These are phyloP conservation scores for Chloropsis cyanopogon DNA, from an alignment of 2,113 vertebrate genomes.

Conservation along the genomic window DNA sequence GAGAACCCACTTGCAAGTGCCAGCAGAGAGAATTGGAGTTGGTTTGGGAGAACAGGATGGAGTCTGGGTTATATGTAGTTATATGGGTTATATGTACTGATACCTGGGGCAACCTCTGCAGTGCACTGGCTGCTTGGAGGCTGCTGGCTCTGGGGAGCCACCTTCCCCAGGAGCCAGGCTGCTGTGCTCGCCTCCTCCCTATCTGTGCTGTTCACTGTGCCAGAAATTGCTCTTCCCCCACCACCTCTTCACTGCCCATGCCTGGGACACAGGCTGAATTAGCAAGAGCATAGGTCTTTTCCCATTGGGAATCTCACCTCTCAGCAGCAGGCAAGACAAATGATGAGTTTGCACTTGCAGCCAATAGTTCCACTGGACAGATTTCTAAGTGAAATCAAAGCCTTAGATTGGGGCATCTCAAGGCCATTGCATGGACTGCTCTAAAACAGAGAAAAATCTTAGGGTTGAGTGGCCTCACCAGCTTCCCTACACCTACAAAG, in stretches of 20 bases:
- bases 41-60: not conserved
- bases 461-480: fast-evolving
- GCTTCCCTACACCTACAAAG: not conserved
- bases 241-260: not conserved
- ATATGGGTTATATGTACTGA: not conserved
- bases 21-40: not conserved
- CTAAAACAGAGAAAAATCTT: not conserved
- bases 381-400: not conserved
- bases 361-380: not conserved
- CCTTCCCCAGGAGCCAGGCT: not conserved
- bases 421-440: not conserved
- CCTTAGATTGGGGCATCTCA: not conserved
- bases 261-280: not conserved
- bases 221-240: not conserved
- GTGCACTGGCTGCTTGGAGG: not conserved
- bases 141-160: not conserved
- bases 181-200: fast-evolving
- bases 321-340: not conserved
- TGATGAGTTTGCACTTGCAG: not conserved
- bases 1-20: not conserved
- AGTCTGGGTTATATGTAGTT: not conserved
- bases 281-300: not conserved
- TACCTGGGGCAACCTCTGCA: not conserved
- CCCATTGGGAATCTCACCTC: not conserved
- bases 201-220: not conserved